Base-by-base conservation (phyloP, 2,797 vertebrate species). In the Liparis tanakae region DNA sequence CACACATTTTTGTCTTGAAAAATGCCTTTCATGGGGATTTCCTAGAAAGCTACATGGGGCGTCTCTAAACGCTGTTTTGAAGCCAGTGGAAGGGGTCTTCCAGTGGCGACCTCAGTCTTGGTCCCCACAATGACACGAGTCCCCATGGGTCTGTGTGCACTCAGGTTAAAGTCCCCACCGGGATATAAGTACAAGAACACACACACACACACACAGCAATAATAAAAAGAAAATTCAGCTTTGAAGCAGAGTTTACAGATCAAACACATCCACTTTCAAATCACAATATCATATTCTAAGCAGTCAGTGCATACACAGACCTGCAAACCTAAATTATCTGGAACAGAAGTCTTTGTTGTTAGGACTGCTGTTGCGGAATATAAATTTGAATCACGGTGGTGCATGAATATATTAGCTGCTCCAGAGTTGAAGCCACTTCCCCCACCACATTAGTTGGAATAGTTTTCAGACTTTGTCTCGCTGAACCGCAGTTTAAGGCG, bases 321-420 rank as follows among this genome's bases (percentile, higher is more conserved):
- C 67, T 74, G 53, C 41, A 74, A 72, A 84, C 61, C 71, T 51
- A 83, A 17, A 76, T 72, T 64, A 80, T 51, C 44, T 79, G 37
- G 55, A 78, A 78, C 56, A 78, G 70, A 78, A 37, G 58, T 64
- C 30, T 54, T 67, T 60, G 13, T 61, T 78, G 67, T 70, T 59
- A 67, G 39, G 33, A 46, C 76, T 79, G 85, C 68, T 72, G 78
- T 18, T 68, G 69, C 55, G 72, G 62, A 80, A 84, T 69, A 80
- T 34, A 82, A 81, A 86, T 83, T 84, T 61, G 74, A 80, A 86
- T 89, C 83, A 83, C 51, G 41, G 53, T 22, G 56, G 80, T 64
- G 69, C 70, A 87, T 89, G 74, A 86, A 86, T 86, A 78, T 77
- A 83, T 85, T 71, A 78, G 59, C 67, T 68, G 65, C 72, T 88